A percentile compares a stretch with the other conserved stretches of the same genome.
Conservation (phyloP, 2,888 invertebrate genomes). For the Coelinius sp. region DNA sequence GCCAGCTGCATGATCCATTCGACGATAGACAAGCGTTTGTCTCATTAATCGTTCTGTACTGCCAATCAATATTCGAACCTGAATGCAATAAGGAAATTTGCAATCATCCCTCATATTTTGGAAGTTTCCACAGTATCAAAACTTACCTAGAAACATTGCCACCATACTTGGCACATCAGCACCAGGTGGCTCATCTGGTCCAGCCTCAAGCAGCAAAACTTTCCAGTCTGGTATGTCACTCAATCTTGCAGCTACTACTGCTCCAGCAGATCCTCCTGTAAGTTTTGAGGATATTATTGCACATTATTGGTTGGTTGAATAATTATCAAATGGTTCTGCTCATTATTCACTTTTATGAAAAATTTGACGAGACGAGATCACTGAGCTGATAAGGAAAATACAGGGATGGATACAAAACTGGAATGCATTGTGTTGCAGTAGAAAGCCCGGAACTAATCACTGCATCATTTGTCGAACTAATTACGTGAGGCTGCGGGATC, state of each 20-base stretch:
- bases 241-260: constrained; percentile 77
- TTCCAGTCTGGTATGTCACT: constrained; percentile 79
- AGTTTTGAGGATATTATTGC: constrained; percentile 39
- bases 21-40: constrained; percentile 73
- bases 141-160: constrained; percentile 75
- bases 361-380: not conserved
- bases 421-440: constrained; percentile 15
- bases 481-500: constrained; percentile 29
- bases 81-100: not conserved
- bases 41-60: constrained; percentile 78
- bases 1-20: constrained; percentile 76
- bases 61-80: constrained; percentile 76
- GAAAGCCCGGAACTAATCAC: constrained; percentile 28
- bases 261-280: constrained; percentile 77
- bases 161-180: constrained; percentile 79
- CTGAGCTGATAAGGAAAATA: not conserved
- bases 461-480: constrained; percentile 24
- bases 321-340: not conserved
- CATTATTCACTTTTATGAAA: not conserved
- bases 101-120: constrained; percentile 53
- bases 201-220: constrained; percentile 81
- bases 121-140: constrained; percentile 49
- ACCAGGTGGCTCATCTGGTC: constrained; percentile 79
- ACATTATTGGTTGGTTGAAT: not conserved
- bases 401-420: constrained; percentile 3